Evolutionary conservation across 2,888 invertebrate species (phyloP), one percentile per base, ranked within the genome.

Genomic region (Drosophila silvestris): DNA sequence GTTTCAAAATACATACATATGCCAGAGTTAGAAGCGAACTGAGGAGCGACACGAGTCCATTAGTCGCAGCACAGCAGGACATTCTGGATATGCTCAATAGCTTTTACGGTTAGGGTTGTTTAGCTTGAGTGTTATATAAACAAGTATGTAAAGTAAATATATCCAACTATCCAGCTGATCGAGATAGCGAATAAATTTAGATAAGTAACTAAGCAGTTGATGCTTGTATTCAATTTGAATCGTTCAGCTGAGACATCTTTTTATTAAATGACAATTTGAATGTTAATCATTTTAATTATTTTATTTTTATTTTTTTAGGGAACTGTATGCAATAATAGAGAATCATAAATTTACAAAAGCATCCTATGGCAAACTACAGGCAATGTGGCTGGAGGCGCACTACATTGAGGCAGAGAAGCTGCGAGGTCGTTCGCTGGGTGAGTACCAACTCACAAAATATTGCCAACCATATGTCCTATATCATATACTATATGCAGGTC

Each of bases 341-440:
- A 95, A 96, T 93, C 97, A 98, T 94, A 97, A 97, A 93, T 98
- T 98, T 94, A 96, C 97, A 86, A 97, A 97, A 94, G 96, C 96
- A 81, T 97, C 97, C 16, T 98, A 98, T 94, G 96, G 96, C 57
- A 98, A 98, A 93, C 94, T 98, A 60, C 96, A 96, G 90, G 97
- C 97, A 60, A 97, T 98, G 97, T 98, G 98, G 98, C 94, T 98
- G 79, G 98, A 98, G 92, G 98, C 98, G 19, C 98, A 98, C 92
- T 98, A 98, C 92, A 97, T 97, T 92, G 98, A 98, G 93, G 98
- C 98, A 26, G 98, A 98, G 93, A 97, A 97, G 92, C 94, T 97
- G 51, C 95, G 98, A 6, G 98, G 98, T 35, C 94, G 98, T 85
- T 97, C 98, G n/a, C 94, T 98, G 62, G 98, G 94, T 94, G 83